These are phyloP conservation scores for Mayetiola destructor DNA, from an alignment of 2,888 invertebrate species.

Conservation along the genomic window DNA sequence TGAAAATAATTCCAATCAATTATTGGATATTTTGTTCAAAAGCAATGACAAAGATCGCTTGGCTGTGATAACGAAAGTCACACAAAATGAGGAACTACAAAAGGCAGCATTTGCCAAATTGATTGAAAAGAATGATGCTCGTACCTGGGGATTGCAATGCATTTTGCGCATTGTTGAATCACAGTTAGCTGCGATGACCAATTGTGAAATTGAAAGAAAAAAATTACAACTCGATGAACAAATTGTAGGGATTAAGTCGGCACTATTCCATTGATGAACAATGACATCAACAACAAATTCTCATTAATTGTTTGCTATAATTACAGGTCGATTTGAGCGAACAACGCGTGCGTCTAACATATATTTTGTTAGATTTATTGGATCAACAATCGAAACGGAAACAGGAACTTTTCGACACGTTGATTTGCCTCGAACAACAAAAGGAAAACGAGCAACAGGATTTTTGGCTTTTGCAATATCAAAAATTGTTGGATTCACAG, in stretches of 20 bases:
- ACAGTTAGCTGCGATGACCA: conserved; percentile 54
- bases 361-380: conserved; percentile 50
- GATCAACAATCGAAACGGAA: conserved; percentile 52
- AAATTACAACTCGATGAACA: conserved; percentile 51
- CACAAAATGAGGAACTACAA: conserved; percentile 55
- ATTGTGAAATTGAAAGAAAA: conserved; percentile 55
- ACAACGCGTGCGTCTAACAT: conserved; percentile 51
- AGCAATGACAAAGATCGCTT: conserved; percentile 47
- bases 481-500: conserved; percentile 60
- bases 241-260: conserved; percentile 41
- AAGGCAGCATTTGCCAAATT: conserved; percentile 56
- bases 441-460: conserved; percentile 39
- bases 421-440: conserved; percentile 55
- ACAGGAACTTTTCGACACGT: conserved; percentile 38
- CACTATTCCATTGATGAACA: background rate
- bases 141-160: conserved; percentile 60
- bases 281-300: conserved; percentile 6
- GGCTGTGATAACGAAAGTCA: conserved; percentile 44
- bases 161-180: conserved; percentile 58
- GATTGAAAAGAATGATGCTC: conserved; percentile 56
- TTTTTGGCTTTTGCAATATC: conserved; percentile 71
- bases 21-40: conserved; percentile 44
- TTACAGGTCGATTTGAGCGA: conserved; percentile 48
- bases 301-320: conserved; percentile 14
- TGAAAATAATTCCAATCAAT: conserved; percentile 47